A percentile compares a stretch with the other conserved stretches of the same genome.
These are phyloP conservation scores for Telmatherina bonti DNA, from an alignment of 2,797 vertebrate genomes.

Conservation along the genomic window DNA sequence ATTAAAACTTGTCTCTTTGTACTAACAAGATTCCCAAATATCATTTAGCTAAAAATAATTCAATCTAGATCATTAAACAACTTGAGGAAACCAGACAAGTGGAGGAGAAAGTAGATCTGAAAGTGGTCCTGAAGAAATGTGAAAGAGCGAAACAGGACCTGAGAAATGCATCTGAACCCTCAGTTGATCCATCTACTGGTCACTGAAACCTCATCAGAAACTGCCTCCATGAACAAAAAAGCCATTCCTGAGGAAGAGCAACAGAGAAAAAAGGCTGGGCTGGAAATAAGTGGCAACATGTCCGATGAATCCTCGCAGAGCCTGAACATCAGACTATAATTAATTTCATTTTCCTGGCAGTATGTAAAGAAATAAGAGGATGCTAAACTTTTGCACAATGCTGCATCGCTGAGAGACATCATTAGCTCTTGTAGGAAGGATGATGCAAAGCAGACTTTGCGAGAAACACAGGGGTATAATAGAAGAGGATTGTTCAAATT, in stretches of 20 bases:
- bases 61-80: not conserved
- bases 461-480: not conserved
- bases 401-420: not conserved
- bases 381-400: not conserved
- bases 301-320: not conserved
- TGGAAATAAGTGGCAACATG: not conserved
- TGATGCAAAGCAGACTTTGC: slow-evolving; percentile 14
- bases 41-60: not conserved
- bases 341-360: too few relatives aligned
- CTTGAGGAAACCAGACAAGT: not conserved
- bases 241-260: too few relatives aligned
- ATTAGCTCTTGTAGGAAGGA: slow-evolving; percentile 2
- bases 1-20: not conserved
- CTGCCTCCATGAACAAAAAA: not conserved
- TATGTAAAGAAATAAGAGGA: not conserved
- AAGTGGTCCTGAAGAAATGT: too few relatives aligned
- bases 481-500: slow-evolving; percentile 29
- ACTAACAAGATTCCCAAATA: not conserved
- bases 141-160: too few relatives aligned
- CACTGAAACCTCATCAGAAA: not conserved
- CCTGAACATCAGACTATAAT: too few relatives aligned
- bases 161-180: too few relatives aligned
- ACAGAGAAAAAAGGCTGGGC: too few relatives aligned
- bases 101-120: not conserved
- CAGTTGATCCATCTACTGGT: too few relatives aligned